These are phyloP conservation scores for Platysteira castanea DNA, from an alignment of 2,113 vertebrate species.

Conservation along the genomic window DNA sequence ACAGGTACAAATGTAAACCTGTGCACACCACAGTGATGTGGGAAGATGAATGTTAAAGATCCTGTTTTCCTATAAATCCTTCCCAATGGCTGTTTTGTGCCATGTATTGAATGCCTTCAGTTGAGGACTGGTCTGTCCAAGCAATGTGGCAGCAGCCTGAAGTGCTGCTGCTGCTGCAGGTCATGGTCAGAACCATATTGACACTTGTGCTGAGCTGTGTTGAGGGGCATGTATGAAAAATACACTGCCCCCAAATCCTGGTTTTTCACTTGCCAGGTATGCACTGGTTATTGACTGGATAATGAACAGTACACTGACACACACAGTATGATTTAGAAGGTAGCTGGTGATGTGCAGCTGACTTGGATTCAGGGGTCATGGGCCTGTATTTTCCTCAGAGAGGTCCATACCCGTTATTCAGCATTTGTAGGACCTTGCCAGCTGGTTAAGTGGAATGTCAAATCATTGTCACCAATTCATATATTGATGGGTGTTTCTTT, in stretches of 20 bases:
- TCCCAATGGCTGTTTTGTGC: fast-evolving
- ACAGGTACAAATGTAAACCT: fast-evolving
- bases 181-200: not conserved
- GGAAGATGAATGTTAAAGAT: not conserved
- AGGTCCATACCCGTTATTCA: too few species aligned
- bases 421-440: not conserved
- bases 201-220: not conserved
- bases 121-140: fast-evolving
- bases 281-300: not conserved
- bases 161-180: not conserved
- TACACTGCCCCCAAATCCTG: not conserved
- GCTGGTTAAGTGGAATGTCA: not conserved
- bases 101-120: fast-evolving
- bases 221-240: fast-evolving
- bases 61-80: not conserved
- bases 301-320: not conserved
- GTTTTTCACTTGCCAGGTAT: not conserved
- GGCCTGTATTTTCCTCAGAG: not conserved
- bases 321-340: not conserved
- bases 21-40: not conserved
- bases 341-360: not conserved
- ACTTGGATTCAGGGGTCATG: not conserved
- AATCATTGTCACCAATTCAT: not conserved
- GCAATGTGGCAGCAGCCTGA: not conserved
- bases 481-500: not conserved